Evolutionary conservation across 2,888 invertebrate species (phyloP), one percentile per base, ranked within the genome.

Genomic region (Dasypolia templi): DNA sequence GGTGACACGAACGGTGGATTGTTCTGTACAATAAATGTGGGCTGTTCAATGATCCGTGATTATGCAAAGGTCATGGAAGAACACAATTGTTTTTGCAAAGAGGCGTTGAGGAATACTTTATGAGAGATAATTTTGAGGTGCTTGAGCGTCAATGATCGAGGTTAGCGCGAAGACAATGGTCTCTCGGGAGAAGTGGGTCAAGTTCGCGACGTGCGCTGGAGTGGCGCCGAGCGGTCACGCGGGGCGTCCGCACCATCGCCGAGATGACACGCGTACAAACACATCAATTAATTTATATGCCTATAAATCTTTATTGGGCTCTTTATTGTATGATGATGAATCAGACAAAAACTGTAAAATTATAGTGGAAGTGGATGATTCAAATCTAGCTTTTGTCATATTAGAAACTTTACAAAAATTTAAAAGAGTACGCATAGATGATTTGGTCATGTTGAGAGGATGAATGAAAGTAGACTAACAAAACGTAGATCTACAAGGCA

Each of bases 171-270:
- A 95, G 92, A 96, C 95, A 96, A 95, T 95, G 89, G 93, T 88
- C 90, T 92, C 92, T 91, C 86, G 85, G 85, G 90, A 90, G 90
- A 94, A 93, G 95, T 95, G 88, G 95, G 96, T 95, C 95, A 96
- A 96, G 95, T 95, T 95, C 92, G 91, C 86, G 88, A 87, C 90
- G 91, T 91, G 90, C 91, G 89, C 85, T 90, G 87, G 87, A 91
- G 85, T 88, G 90, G 87, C 89, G 91, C 86, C 86, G 82, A 85
- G 80, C 85, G 84, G 90, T 93, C 91, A 93, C 91, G 92, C 92
- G 89, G 86, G 78, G 79, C 79, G 19, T 46, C 46, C 46, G 66
- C 76, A 72, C 74, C 78, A 77, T 22, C 55, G 64, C 49, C 58
- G 51, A 81, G 64, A 75, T 84, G 75, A 63, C 51, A 76, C 55